Evolutionary conservation across 2,797 vertebrate species (phyloP).

Genomic region (Pitangus sulphuratus): DNA sequence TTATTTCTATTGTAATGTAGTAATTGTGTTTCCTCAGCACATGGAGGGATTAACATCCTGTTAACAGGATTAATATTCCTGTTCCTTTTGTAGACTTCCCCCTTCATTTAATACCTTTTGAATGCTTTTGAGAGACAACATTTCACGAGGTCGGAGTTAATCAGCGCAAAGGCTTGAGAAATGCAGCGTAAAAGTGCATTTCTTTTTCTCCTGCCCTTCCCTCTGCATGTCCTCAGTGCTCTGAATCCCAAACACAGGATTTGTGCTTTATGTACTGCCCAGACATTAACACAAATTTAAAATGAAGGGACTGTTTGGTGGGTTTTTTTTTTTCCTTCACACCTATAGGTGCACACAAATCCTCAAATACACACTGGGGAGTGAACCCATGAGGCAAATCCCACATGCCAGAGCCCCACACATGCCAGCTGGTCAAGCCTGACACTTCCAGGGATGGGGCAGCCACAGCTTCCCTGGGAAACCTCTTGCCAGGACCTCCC

Average conservation of each 20-base stretch:
- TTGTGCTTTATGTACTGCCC: neutral
- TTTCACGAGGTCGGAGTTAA: neutral
- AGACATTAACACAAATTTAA: neutral
- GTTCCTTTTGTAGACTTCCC: neutral
- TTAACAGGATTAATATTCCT: constrained; percentile 32
- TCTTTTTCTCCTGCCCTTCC: neutral
- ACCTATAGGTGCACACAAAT: neutral
- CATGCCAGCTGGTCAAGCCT: neutral
- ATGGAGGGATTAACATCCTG: constrained; percentile 10
- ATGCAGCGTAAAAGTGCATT: neutral
- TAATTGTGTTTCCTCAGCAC: constrained; percentile 1
- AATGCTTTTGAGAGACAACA: neutral
- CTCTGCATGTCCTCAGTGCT: neutral
- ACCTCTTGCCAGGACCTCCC: no score
- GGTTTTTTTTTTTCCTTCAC: neutral
- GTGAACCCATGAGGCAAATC: neutral
- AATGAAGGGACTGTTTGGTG: neutral
- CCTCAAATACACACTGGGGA: neutral
- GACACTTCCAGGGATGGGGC: neutral
- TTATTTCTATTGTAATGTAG: constrained; percentile 1
- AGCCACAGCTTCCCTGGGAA: no score
- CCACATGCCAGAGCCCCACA: accelerated
- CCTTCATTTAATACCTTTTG: neutral
- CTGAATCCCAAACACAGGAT: neutral
- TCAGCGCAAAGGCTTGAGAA: neutral